These are phyloP conservation scores for Caracal caracal DNA, from an alignment of 2,113 vertebrate genomes.

Conservation along the genomic window DNA sequence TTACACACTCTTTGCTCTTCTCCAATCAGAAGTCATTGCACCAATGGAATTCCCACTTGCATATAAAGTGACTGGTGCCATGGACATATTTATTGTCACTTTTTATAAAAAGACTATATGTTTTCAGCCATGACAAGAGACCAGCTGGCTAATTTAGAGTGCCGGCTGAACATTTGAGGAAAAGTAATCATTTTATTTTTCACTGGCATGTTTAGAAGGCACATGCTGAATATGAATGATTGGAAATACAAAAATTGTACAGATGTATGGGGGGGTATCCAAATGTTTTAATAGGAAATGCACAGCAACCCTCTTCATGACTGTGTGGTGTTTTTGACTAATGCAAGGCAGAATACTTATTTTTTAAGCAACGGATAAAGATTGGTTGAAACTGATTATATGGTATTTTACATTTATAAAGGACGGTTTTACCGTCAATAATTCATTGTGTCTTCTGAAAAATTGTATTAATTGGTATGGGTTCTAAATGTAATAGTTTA, in stretches of 20 bases:
- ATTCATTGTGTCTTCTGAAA: background rate
- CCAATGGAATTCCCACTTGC: conserved; percentile 76
- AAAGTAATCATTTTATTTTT: conserved; percentile 79
- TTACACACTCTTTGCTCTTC: conserved; percentile 66
- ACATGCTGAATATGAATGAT: conserved; percentile 73
- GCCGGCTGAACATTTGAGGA: conserved; percentile 69
- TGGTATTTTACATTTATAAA: conserved; percentile 50
- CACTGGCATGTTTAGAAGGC: conserved; percentile 71
- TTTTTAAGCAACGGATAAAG: conserved; percentile 45
- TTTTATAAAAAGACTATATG: conserved; percentile 72
- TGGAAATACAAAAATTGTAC: conserved; percentile 65
- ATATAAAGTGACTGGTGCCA: conserved; percentile 74
- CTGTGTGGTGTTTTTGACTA: background rate
- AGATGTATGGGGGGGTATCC: conserved; percentile 48
- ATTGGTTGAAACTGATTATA: background rate
- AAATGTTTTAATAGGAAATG: conserved; percentile 64
- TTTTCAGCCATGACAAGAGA: conserved; percentile 79
- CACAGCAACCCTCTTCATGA: background rate
- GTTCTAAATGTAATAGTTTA: conserved; percentile 35
- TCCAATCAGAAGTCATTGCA: conserved; percentile 68
- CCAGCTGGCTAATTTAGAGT: conserved; percentile 70
- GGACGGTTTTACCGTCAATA: conserved; percentile 1
- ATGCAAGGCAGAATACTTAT: conserved; percentile 41
- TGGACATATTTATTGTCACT: conserved; percentile 74
- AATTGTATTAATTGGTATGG: conserved; percentile 43